Evolutionary conservation across 2,113 vertebrate species (phyloP).

Genomic region (Corydoras maculifer): DNA sequence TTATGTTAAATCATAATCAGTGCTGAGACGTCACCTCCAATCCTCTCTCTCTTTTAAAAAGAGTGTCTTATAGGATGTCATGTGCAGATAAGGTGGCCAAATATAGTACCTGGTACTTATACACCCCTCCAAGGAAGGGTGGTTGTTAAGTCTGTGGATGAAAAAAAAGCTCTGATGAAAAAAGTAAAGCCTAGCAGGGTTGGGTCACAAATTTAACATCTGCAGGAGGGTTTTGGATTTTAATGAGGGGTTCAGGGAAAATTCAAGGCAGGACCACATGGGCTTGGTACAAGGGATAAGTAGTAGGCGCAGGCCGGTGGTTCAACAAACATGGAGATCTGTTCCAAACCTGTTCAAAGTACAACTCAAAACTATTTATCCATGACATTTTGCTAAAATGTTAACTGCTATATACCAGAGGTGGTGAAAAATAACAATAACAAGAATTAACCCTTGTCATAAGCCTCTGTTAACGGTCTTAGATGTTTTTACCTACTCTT

Average conservation of each 20-base stretch:
- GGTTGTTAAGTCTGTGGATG: constrained; percentile 18
- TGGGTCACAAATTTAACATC: neutral
- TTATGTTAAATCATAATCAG: constrained; percentile 27
- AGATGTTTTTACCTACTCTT: too few relatives aligned
- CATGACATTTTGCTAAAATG: neutral
- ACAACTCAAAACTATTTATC: neutral
- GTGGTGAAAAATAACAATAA: too few relatives aligned
- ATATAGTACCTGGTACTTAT: constrained; percentile 32
- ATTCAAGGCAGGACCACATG: neutral
- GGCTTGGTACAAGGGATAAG: neutral
- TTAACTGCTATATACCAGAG: too few relatives aligned
- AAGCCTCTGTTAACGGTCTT: too few relatives aligned
- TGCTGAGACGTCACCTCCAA: constrained; percentile 6
- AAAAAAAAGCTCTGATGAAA: constrained; percentile 4
- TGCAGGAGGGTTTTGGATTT: constrained; percentile 6
- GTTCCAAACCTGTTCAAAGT: neutral
- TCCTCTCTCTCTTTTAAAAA: constrained; percentile 6
- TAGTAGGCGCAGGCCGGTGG: neutral
- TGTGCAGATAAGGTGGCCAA: constrained; percentile 21
- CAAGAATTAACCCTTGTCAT: too few relatives aligned
- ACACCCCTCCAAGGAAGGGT: constrained; percentile 9
- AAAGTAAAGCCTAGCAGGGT: constrained; percentile 1
- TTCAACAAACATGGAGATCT: neutral
- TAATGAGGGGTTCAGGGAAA: neutral
- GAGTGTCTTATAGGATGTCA: constrained; percentile 24